phyloP scores from a whole-genome alignment of 1,140 invertebrate species.

The Halyomorpha halys region DNA sequence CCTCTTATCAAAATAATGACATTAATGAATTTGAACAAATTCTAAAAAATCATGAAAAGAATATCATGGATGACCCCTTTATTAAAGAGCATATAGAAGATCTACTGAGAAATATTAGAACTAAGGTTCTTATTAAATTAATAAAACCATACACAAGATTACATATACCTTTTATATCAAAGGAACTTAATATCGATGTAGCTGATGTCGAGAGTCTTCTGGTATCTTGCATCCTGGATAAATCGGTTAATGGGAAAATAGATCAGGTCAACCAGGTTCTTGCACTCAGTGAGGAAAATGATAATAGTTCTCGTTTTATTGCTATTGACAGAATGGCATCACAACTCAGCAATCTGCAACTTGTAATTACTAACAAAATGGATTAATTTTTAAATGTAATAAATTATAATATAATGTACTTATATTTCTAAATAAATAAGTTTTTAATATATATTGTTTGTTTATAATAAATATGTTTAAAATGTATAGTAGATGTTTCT shows the following conservation, averaged over 20 bases:
- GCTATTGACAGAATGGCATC: conserved; percentile 94
- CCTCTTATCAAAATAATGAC: conserved; percentile 98
- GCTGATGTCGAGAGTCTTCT: conserved; percentile 92
- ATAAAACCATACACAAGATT: conserved; percentile 98
- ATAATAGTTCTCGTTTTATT: conserved; percentile 75
- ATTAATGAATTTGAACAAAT: conserved; percentile 98
- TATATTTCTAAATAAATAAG: no score
- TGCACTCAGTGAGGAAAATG: conserved; percentile 70
- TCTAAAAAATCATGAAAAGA: conserved; percentile 84
- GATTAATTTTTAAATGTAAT: conserved; percentile 35
- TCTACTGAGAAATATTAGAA: conserved; percentile 89
- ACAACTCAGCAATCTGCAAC: conserved; percentile 78
- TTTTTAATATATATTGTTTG: no score
- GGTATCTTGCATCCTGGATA: conserved; percentile 96
- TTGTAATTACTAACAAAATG: conserved; percentile 82
- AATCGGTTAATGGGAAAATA: conserved; percentile 90
- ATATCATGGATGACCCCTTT: conserved; percentile 99
- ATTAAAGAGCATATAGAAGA: conserved; percentile 91
- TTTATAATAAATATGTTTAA: no score
- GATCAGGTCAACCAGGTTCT: conserved; percentile 95
- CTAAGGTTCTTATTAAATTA: conserved; percentile 89
- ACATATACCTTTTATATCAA: conserved; percentile 95
- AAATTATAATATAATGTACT: no score
- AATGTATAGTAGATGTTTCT: no score
- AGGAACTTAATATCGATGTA: conserved; percentile 92